Evolutionary conservation across 2,797 vertebrate species (phyloP), one percentile per base, ranked within the genome.

Genomic region (Columba guinea): DNA sequence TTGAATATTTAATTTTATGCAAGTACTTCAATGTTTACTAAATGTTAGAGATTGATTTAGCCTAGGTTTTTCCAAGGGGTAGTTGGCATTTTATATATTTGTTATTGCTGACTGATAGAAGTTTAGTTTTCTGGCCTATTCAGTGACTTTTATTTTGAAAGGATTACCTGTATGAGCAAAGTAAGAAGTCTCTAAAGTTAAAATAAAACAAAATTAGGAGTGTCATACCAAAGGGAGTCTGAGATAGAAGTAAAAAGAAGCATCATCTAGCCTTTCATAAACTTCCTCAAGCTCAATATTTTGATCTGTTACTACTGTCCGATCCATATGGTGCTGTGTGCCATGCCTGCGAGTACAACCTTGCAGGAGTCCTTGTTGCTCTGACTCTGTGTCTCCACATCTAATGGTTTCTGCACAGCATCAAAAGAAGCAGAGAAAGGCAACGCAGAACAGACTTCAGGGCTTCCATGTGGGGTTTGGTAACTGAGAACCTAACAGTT

Each of bases 21-120:
- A 93, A 96, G 80, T 90, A 93, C 56, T 96, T 94, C 91, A 41
- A 62, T 94, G 67, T 95, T 95, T 96, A 88, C 65, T 82, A 87
- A 96, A 91, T 93, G 94, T 96, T 92, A 92, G 84, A 96, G 94
- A 93, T 86, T 94, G 70, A 91, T 95, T 96, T 94, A 96, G 49
- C 67, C 52, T 92, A 94, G 63, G 41, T 88, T 97, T 96, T 96
- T 96, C 56, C 87, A 58, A 55, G 41, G 59, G 65, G 90, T 86
- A 95, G 65, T 48, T 90, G 77, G 32, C 73, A 82, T 58, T 53
- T 95, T 63, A 53, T 87, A 30, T 81, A 96, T 92, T 95, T 96
- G 52, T 23, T 39, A 80, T 81, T 94, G 82, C 80, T 96, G 58
- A 93, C 52, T 78, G 74, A 89, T 7, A 87, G 30, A 41, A 64